Evolutionary conservation across 2,113 vertebrate genomes (phyloP).

Genomic region (Corythaeola cristata): DNA sequence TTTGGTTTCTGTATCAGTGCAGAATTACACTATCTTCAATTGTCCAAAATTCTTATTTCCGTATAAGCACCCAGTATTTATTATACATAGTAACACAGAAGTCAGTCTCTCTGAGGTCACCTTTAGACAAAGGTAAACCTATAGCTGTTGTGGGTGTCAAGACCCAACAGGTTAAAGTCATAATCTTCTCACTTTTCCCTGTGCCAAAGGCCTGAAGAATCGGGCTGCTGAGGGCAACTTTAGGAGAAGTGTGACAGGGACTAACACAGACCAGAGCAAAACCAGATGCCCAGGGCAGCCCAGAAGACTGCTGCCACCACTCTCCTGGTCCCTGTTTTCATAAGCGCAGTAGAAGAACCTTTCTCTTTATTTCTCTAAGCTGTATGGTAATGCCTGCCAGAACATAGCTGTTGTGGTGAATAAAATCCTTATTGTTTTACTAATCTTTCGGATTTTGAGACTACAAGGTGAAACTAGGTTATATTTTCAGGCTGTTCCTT

Average conservation of each 20-base stretch:
- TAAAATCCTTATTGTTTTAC: neutral
- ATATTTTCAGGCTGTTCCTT: neutral
- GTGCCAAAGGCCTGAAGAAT: neutral
- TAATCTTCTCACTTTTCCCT: neutral
- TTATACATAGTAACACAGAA: neutral
- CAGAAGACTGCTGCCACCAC: accelerated
- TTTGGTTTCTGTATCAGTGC: neutral
- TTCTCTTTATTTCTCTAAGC: neutral
- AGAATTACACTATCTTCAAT: neutral
- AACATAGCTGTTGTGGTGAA: neutral
- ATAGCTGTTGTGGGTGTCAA: neutral
- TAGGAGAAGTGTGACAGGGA: neutral
- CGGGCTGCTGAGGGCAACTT: neutral
- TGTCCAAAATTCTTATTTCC: neutral
- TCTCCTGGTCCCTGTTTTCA: neutral
- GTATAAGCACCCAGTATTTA: neutral
- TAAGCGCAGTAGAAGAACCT: neutral
- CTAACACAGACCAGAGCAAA: neutral
- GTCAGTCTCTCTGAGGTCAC: neutral
- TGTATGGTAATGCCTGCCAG: neutral
- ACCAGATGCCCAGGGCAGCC: neutral
- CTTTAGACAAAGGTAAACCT: neutral
- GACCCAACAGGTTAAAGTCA: neutral
- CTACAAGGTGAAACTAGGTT: neutral
- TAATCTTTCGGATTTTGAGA: neutral